Evolutionary conservation across 1,140 invertebrate species (phyloP), one percentile per base, ranked within the genome.

Genomic region (Drosophila asahinai): DNA sequence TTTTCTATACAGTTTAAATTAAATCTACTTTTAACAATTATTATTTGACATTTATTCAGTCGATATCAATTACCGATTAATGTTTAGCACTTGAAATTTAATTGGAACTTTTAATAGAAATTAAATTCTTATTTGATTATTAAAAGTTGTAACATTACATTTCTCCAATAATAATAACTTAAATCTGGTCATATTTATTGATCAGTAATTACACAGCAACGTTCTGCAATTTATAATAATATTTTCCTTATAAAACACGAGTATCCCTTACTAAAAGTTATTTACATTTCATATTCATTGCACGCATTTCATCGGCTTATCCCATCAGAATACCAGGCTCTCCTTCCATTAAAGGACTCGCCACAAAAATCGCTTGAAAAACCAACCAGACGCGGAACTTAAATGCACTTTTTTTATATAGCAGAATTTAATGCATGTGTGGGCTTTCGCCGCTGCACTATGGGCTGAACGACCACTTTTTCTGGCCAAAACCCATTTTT

Each of bases 241-340:
- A 61, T 47, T 60, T 47, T 11, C 3, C 33, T 9, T 33, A n/a
- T 58, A 22, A 27, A 52, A 25, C 15, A 22, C 15, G 15, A 25
- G 27, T 30, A 36, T 45, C 14, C 25, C 30, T 55, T 17, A 22
- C 62, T 36, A 6, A 64, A 12, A 38, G 14, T 22, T 68, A 71
- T 70, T 57, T 48, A 49, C 54, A 72, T 61, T 60, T 43, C 6
- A 42, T 52, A 73, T 73, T 73, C 67, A 73, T 73, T 73, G 70
- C 70, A 73, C 67, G 47, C 55, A 45, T 52, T 73, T 43, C 38
- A 43, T 38, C 22, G 30, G 70, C 38, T 73, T 52, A 72, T 51
- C 14, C 43, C 17, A 60, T 36, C 42, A 36, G 68, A 25, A 27
- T 42, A 27, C 2, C n/a, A 55, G 30, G 14, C 14, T 27, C 36